These are phyloP conservation scores for Phenacoccus solenopsis DNA, from an alignment of 1,140 invertebrate genomes.

Conservation along the genomic window DNA sequence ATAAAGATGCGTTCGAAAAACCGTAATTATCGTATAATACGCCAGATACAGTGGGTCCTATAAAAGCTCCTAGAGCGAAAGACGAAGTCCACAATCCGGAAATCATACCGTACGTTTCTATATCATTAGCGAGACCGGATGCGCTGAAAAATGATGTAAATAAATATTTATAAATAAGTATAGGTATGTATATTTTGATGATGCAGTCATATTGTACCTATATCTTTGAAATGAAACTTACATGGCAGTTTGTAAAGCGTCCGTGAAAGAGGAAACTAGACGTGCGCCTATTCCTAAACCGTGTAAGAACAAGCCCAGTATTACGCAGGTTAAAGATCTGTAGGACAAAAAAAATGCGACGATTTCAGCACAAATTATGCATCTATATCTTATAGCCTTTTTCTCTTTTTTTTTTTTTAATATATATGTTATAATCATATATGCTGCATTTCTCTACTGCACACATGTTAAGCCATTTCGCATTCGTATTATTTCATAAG, in stretches of 20 bases:
- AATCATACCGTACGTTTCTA: conserved; percentile 70
- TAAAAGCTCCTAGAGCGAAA: conserved; percentile 72
- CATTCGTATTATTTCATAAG: too few relatives aligned
- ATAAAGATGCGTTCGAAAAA: conserved; percentile 54
- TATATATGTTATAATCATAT: neutral
- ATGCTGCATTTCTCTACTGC: too few relatives aligned
- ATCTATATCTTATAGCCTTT: too few relatives aligned
- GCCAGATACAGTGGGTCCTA: conserved; percentile 64
- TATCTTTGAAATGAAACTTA: too few relatives aligned
- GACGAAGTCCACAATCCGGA: conserved; percentile 75
- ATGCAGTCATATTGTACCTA: too few relatives aligned
- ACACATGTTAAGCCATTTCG: too few relatives aligned
- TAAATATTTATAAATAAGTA: neutral
- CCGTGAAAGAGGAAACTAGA: conserved; percentile 65
- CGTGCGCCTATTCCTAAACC: conserved; percentile 68
- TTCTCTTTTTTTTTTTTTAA: neutral
- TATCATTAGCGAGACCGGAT: conserved; percentile 59
- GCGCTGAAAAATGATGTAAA: conserved; percentile 37
- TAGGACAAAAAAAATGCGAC: conserved; percentile 30
- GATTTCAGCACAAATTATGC: too few relatives aligned
- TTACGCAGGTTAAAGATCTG: conserved; percentile 51
- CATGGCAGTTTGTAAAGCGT: conserved; percentile 61
- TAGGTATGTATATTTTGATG: neutral
- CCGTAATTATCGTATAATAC: conserved; percentile 59
- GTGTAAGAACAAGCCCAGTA: conserved; percentile 56